Evolutionary conservation across 2,888 invertebrate species (phyloP), one percentile per base, ranked within the genome.

Genomic region (Acleris cristana): DNA sequence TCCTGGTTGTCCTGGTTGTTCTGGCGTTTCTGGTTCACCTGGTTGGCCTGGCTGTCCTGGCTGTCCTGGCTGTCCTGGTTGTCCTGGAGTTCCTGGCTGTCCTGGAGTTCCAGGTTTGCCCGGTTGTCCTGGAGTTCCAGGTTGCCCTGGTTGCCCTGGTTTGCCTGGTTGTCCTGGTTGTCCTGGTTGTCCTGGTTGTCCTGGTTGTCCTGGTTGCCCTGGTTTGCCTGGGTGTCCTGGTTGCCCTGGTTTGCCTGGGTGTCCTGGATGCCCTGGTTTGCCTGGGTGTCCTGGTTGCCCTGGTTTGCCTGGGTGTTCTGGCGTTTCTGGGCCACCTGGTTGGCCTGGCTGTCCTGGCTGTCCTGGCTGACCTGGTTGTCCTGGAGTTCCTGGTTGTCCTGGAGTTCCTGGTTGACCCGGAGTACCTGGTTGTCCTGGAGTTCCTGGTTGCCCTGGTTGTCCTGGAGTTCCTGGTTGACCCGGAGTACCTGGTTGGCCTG

Each of bases 251-350:
- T 49, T 6, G 16, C 34, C 49, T 49, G 59, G 49, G 7, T 49
- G 18, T 1, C 34, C 49, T 51, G 49, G 59, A 3, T 49, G 14
- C 0, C 26, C 58, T n/a, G 49, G 48, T 1, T 21, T 8, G 19
- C 51, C 49, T 7, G 49, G 59, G 21, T 34, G 48, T 0, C 44
- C 49, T 51, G 64, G 59, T 23, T 63, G 34, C 0, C 63, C 23
- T 61, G 34, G 18, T 0, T 10, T 2, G 16, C 19, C 55, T 34
- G 55, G 55, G 12, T 34, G 21, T 21, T 2, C 21, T 2, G 1
- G 21, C 2, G 21, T 21, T 21, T 2, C 21, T 21, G 21, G 21
- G 1, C 21, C 21, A 21, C 21, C 21, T 21, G 49, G 12, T 49
- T 23, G 7, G 21, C 21, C 21, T 21, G 21, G 21, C 2, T 21